Base-by-base conservation (phyloP, 1,140 invertebrate genomes). In the Drosophila tsacasi region DNA sequence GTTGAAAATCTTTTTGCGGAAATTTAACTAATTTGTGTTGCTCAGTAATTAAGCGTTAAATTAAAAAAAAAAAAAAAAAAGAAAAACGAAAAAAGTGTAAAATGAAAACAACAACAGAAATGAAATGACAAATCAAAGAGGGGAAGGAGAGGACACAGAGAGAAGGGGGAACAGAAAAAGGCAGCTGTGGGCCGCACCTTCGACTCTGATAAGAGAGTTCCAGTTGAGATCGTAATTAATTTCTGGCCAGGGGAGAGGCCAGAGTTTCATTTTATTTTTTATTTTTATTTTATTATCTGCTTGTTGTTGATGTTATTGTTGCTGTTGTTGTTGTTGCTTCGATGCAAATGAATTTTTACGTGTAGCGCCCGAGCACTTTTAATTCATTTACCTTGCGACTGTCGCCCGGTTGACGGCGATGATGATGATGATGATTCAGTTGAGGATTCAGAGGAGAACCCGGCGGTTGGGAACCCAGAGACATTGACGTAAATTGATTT, bases 301-400 rank as follows among this genome's bases (percentile, higher is more conserved):
- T 44, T 10, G 47, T 25, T 61, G 27, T 54, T 54, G 13, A 15
- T 21, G 60, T 44, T 49, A n/a, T n/a, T n/a, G 23, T 25, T 25
- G 2, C 3, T 25, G 17, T 50, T 46, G 2, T 54, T 52, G 23
- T 17, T 27, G 49, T 4, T 15, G 52, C 9, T 37, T 75, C 79
- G 89, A 82, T 84, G 78, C 79, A 90, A 89, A 90, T 85, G 82
- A 81, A 79, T 77, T 85, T 84, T 66, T 71, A 79, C 60, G 67
- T 23, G 32, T 71, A 80, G 62, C 60, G 57, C 50, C 78, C 30
- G 47, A 68, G 60, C 65, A 75, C 68, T 76, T 82, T 83, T 79
- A 84, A 74, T 78, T 76, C 71, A 58, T 65, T 79, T 73, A 85
- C 40, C 67, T 46, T 49, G 75, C 63, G 40, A 50, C 62, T 39